Conservation (phyloP, 2,888 invertebrate species). For the Agrotis puta region DNA sequence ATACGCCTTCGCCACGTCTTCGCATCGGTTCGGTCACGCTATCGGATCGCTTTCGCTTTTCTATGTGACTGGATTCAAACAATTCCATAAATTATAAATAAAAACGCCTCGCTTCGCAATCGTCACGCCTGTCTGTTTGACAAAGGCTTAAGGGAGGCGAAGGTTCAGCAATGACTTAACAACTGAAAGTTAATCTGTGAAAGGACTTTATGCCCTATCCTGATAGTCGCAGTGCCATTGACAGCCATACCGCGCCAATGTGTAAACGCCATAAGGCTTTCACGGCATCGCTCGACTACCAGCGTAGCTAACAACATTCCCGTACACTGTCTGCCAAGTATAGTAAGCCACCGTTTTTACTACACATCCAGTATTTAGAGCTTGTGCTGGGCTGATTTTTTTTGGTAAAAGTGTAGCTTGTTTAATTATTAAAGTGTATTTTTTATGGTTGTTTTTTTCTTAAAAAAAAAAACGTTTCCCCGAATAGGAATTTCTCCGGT, state of each 20-base stretch:
- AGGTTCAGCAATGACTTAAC: too few species aligned
- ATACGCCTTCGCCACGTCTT: too few species aligned
- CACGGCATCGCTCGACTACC: conserved; percentile 48
- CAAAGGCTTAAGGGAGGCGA: too few species aligned
- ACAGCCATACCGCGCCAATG: conserved; percentile 12
- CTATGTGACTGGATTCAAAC: too few species aligned
- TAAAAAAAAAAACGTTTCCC: too few species aligned
- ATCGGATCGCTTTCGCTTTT: too few species aligned
- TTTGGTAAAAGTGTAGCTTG: conserved; percentile 31
- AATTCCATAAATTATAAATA: too few species aligned
- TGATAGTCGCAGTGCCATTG: neutral
- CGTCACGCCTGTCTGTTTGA: too few species aligned
- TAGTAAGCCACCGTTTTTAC: conserved; percentile 52
- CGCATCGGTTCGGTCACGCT: too few species aligned
- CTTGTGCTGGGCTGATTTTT: conserved; percentile 25
- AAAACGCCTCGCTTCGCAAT: too few species aligned
- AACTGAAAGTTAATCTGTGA: neutral
- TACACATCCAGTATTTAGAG: conserved; percentile 38
- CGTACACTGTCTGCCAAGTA: conserved; percentile 48
- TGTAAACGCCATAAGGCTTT: conserved; percentile 41
- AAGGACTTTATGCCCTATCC: neutral
- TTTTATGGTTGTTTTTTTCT: too few species aligned
- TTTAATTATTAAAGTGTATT: conserved; percentile 9
- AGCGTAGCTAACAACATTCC: conserved; percentile 43
- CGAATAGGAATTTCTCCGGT: too few species aligned